Base-by-base conservation (phyloP, 2,888 invertebrate species). In the Epinotia bilunana region DNA sequence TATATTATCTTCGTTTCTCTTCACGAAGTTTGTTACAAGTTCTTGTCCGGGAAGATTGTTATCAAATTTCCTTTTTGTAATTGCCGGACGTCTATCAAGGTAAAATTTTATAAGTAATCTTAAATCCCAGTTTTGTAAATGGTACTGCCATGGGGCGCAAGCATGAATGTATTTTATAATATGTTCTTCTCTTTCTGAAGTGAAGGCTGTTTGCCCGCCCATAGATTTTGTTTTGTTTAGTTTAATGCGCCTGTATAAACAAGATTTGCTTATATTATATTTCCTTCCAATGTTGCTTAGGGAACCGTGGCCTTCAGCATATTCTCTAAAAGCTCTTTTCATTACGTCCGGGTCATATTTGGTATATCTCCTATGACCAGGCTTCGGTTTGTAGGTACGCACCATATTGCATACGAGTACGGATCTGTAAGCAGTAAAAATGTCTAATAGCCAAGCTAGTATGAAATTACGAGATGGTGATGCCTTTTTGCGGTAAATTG, bases 291-390 rank as follows among this genome's bases (percentile, higher is more conserved):
- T 20, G 11, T 3, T 28, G n/a, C 5, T 11, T 7, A 69, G n/a
- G 12, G 69, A 60, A n/a, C 20, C 69, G 23, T 69, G 43, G 11
- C 69, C 58, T 20, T 60, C 23, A 46, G n/a, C 23, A 60, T 46
- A 16, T 23, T 69, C 58, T 28, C n/a, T 43, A n/a, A 23, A 69
- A 11, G 69, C 69, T 28, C n/a, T 60, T 12, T 28, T 58, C 57
- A 69, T 69, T 23, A 60, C 28, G 60, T 69, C 69, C 1, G 69
- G 69, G 69, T 69, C 69, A 69, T 69, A 60, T 69, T 69, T 69
- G 23, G n/a, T 69, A 13, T 69, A 60, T 60, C 23, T 46, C 23
- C 69, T 69, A 20, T n/a, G 20, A 1, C 69, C 69, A 60, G 69
- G 58, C 58, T 28, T 69, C 5, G 69, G 69, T 69, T 69, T 69